Evolutionary conservation across 2,113 vertebrate genomes (phyloP), one percentile per base, ranked within the genome.

Genomic region (Meriones unguiculatus): DNA sequence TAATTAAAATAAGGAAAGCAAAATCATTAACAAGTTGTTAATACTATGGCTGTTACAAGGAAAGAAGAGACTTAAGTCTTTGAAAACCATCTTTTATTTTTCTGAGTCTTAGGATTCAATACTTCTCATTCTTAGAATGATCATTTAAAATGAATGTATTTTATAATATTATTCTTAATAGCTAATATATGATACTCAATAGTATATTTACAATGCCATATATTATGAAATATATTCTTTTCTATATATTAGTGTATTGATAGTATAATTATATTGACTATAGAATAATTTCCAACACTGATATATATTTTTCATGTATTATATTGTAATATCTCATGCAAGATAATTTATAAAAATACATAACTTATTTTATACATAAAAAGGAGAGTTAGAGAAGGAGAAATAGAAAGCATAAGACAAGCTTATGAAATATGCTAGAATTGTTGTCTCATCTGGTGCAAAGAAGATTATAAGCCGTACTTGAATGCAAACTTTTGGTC

Each of bases 91-190:
- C 9, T 11, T 9, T 80, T 2, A 20, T 28, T 78, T 78, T 32
- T 50, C 13, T 78, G 20, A 52, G 15, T 35, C 52, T 54, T 35
- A 6, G 17, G 46, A 38, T 20, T 65, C 5, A 1, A 10, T 91
- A 69, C 20, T 84, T 50, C 72, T 24, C 18, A 10, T 59, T 59
- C n/a, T 17, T 18, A 38, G 5, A 46, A 69, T 73, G 17, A 46
- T 78, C 15, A 28, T 82, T 90, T 91, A 32, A 95, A 78, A 78
- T 73, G 65, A 46, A 57, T 57, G 35, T 25, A 76, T 57, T 75
- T 24, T 67, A 8, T 24, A 52, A 17, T 72, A 59, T 59, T 76
- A 38, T 7, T 8, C 8, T 70, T 70, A 77, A 30, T 59, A 92
- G 4, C 18, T 75, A 64, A 17, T 59, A 9, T 52, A 1, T 76